Base-by-base conservation (phyloP, 2,113 vertebrate genomes). In the Lagopus leucura region DNA sequence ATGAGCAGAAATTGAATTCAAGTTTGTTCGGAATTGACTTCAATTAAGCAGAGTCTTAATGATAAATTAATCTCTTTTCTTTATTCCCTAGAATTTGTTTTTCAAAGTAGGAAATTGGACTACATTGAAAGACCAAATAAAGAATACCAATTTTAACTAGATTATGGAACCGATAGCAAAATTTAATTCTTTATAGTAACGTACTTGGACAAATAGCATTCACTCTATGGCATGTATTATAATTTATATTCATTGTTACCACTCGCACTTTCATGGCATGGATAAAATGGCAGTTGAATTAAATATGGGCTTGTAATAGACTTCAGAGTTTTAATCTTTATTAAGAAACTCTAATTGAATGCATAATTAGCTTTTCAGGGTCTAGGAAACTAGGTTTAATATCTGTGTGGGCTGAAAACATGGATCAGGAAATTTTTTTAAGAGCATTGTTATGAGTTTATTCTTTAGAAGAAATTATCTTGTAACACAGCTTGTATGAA, bases 21-120 rank as follows among this genome's bases (percentile, higher is more conserved):
- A 98, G 98, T 99, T 99, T 99, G 98, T 98, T 99, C 98, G 97
- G 98, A 99, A 99, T 98, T 99, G 98, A 99, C 99, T 99, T 99
- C 99, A 99, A 99, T 99, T 99, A 99, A 98, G 98, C 98, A 95
- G 98, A 98, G 98, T 98, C 98, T 98, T 99, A 99, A 99, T 99
- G 98, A 99, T 99, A 99, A 99, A 99, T 99, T 99, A 99, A 99
- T 99, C 99, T 98, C 98, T 98, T 98, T 98, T 98, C 98, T 99
- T 99, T 99, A 98, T 99, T 99, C 98, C 97, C 98, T 97, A 97
- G 98, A 98, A 99, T 98, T 98, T 98, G 97, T 99, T 99, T 99
- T 99, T 98, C 97, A 98, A 99, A 99, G 98, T 98, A 98, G 98
- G 98, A 98, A 98, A 98, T 98, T 98, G 98, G 98, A 98, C 98